phyloP scores from a whole-genome alignment of 2,888 invertebrate genomes.

The Ypsolopha sequella region DNA sequence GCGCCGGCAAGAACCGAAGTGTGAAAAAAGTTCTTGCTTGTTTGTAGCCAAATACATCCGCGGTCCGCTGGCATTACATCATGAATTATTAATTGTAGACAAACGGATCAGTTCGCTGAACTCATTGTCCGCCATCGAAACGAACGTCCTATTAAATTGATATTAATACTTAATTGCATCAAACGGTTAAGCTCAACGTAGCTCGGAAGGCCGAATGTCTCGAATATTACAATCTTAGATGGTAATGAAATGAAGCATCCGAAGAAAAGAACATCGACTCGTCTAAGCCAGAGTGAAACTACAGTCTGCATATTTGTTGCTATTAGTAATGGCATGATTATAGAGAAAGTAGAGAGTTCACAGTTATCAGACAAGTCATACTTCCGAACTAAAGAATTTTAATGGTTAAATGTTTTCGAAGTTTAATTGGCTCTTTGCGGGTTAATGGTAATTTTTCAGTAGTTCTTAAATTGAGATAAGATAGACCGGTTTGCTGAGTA shows the following conservation, averaged over 20 bases:
- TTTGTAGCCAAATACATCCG: conserved; percentile 29
- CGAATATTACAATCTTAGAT: not conserved
- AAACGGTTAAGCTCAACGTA: not conserved
- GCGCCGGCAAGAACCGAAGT: not conserved
- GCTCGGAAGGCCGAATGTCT: not conserved
- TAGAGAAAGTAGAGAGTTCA: conserved; percentile 2
- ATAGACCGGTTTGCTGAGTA: not conserved
- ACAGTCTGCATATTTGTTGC: conserved; percentile 1
- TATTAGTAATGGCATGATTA: conserved; percentile 5
- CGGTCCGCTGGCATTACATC: conserved; percentile 34
- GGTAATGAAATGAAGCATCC: not conserved
- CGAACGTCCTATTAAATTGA: conserved; percentile 21
- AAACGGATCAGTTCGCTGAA: conserved; percentile 43
- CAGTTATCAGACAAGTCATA: not conserved
- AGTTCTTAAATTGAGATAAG: not conserved
- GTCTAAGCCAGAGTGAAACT: not conserved
- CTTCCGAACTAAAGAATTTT: not conserved
- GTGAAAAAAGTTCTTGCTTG: conserved; percentile 17
- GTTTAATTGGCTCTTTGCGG: not conserved
- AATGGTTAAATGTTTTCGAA: not conserved
- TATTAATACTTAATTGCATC: not conserved
- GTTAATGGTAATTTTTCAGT: not conserved
- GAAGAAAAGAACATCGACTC: not conserved
- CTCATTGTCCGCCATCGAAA: conserved; percentile 22
- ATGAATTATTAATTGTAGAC: conserved; percentile 60